Evolutionary conservation across 2,113 vertebrate genomes (phyloP), one percentile per base, ranked within the genome.

Genomic region (Rhea pennata): DNA sequence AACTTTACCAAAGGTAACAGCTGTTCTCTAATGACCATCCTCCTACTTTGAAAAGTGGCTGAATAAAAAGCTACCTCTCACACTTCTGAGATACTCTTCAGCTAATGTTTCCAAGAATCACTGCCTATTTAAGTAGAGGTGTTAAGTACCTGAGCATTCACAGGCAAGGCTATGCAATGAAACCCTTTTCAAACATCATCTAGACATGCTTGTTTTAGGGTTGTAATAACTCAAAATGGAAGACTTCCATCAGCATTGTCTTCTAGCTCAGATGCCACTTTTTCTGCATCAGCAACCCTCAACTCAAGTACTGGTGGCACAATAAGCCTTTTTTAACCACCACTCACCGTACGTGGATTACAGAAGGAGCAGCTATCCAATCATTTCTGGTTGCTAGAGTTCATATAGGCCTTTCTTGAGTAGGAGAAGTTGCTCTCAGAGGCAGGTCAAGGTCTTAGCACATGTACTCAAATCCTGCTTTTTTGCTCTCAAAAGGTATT

Each of bases 81-180:
- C 53, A 58, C 8, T 76, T 70, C 33, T 69, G 23, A 61, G 15
- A 36, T 2, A 39, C 2, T 14, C 83, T 59, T 76, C 16, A 82
- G 6, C 11, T 36, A 44, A 50, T 0, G 17, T 75, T 79, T 73
- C 8, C 13, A 5, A 14, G 24, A 62, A 11, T 23, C 50, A 53
- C 75, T 82, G 82, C 26, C 21, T 11, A 39, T 61, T 82, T 75
- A n/a, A 78, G 72, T 1, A 40, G 22, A 82, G 78, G 29, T 10
- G 83, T n/a, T 48, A 69, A 39, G 51, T 19, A 61, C 10, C 3
- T 26, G 48, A 72, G 65, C 12, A 14, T 66, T 82, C n/a, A 73
- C 26, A 29, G 11, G 22, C 36, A 73, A 79, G 3, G 40, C 21
- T 22, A 31, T 4, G 27, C 0, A 0, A 40, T 48, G 14, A 87